A percentile compares a stretch with the other conserved stretches of the same genome.
phyloP scores from a whole-genome alignment of 2,888 invertebrate species.

The Pyrocoelia pectoralis region DNA sequence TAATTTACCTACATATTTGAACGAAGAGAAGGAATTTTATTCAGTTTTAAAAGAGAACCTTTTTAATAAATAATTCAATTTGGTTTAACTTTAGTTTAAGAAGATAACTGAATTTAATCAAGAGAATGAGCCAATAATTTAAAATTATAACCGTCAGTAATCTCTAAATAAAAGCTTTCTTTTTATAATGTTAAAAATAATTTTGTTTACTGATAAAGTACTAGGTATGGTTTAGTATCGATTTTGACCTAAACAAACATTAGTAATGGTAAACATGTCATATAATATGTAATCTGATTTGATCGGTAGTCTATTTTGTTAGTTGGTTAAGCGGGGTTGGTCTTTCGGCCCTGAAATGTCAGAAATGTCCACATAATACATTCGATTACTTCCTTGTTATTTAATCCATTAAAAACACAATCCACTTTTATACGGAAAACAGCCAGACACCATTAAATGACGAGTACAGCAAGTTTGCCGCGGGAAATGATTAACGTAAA shows the following conservation, averaged over 20 bases:
- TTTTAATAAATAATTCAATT: constrained; percentile 25
- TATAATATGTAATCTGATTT: constrained; percentile 34
- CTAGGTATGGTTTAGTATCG: constrained; percentile 24
- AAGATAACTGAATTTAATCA: neutral
- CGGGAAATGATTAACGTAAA: no score
- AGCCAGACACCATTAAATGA: no score
- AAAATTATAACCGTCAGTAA: neutral
- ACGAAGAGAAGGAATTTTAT: constrained; percentile 25
- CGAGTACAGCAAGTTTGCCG: no score
- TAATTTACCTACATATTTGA: constrained; percentile 40
- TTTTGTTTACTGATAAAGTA: constrained; percentile 8
- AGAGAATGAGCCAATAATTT: neutral
- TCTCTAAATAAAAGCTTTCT: neutral
- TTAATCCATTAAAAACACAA: constrained; percentile 16
- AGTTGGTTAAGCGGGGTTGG: constrained; percentile 18
- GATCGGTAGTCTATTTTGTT: constrained; percentile 30
- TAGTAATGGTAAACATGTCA: constrained; percentile 38
- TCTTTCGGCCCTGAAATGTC: constrained; percentile 18
- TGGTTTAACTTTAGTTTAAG: constrained; percentile 9
- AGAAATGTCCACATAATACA: constrained; percentile 13
- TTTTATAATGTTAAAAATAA: neutral
- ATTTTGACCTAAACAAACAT: constrained; percentile 29
- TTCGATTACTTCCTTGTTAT: constrained; percentile 21
- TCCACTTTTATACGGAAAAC: no score
- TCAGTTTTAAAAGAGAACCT: constrained; percentile 27